Evolutionary conservation across 2,113 vertebrate genomes (phyloP).

Genomic region (Cochlearius cochlearius): DNA sequence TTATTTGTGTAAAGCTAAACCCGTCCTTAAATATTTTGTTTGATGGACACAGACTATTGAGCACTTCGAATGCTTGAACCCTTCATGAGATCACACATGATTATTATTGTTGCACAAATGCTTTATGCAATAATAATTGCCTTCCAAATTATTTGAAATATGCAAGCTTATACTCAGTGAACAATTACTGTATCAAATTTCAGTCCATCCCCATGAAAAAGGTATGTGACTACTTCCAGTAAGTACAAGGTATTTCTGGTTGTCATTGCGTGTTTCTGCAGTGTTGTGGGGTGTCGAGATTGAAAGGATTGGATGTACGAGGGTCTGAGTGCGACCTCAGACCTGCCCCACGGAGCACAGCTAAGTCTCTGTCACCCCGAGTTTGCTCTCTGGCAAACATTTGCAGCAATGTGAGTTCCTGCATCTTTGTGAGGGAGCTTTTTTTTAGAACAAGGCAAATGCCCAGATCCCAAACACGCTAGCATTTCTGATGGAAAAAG

Average conservation of each 20-base stretch:
- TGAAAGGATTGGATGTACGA: background rate
- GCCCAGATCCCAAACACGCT: background rate
- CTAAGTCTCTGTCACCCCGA: background rate
- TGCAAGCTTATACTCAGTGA: background rate
- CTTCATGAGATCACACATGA: background rate
- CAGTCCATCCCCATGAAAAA: background rate
- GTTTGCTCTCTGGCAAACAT: background rate
- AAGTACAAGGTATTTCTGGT: background rate
- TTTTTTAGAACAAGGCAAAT: background rate
- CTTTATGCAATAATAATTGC: background rate
- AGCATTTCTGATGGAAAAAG: background rate
- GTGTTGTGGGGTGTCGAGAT: background rate
- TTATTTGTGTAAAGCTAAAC: conserved; percentile 47
- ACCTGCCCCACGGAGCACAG: background rate
- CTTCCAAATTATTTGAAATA: background rate
- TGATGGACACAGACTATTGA: background rate
- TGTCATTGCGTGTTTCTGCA: background rate
- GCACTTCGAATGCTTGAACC: background rate
- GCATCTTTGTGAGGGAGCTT: background rate
- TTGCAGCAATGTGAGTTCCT: background rate
- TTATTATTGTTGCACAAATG: background rate
- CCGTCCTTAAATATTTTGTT: conserved; percentile 29
- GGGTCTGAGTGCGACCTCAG: background rate
- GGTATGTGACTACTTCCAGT: background rate
- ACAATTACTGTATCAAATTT: background rate